Evolutionary conservation across 2,113 vertebrate genomes (phyloP).

Genomic region (Nothocercus nigrocapillus): DNA sequence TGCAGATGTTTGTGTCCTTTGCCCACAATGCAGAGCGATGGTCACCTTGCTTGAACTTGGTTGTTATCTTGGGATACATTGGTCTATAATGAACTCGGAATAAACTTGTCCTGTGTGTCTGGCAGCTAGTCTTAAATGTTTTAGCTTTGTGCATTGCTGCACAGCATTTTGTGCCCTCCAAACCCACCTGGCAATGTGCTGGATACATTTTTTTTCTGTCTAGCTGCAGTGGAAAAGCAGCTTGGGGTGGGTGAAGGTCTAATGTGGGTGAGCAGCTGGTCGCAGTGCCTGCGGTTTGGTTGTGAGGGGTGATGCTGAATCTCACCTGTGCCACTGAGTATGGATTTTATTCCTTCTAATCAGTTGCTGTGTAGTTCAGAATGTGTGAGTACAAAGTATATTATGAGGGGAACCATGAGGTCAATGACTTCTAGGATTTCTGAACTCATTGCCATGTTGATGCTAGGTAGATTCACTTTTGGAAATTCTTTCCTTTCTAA

Average conservation of each 20-base stretch:
- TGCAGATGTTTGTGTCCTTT: not conserved
- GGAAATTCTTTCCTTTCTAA: not conserved
- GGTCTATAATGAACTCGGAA: not conserved
- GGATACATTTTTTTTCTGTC: not conserved
- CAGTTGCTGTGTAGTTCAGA: not conserved
- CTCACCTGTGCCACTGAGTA: rapidly evolving
- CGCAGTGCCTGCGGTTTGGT: not conserved
- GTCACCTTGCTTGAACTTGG: not conserved
- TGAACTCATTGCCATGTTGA: not conserved
- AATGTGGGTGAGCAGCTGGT: not conserved
- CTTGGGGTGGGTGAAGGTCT: not conserved
- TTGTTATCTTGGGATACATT: rapidly evolving
- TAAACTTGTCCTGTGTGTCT: not conserved
- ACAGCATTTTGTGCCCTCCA: not conserved
- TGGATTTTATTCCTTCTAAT: not conserved
- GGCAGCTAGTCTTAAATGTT: not conserved
- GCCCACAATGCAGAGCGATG: not conserved
- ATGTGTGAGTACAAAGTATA: rapidly evolving
- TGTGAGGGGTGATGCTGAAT: not conserved
- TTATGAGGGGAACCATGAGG: not conserved
- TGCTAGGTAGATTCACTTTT: not conserved
- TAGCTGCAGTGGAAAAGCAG: not conserved
- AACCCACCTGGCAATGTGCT: not conserved
- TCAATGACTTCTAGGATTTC: not conserved
- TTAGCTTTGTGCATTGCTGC: rapidly evolving